Conservation (phyloP, 2,797 vertebrate species). For the Urocyon cinereoargenteus region DNA sequence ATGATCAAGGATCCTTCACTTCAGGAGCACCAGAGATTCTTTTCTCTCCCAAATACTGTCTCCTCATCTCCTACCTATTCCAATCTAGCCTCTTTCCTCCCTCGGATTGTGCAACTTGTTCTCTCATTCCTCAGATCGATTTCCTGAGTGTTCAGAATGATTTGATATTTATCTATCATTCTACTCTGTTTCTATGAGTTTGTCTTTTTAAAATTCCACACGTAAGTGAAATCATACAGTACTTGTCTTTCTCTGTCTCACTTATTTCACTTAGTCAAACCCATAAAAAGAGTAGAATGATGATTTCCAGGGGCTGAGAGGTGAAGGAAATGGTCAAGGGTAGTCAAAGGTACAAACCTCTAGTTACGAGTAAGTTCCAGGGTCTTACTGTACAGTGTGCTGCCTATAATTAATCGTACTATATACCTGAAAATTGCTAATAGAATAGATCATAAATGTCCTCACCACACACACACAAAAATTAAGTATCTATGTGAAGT, state of each 20-base stretch:
- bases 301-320: background rate
- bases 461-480: background rate
- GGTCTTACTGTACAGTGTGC: background rate
- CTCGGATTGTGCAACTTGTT: background rate
- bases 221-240: background rate
- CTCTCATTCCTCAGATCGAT: background rate
- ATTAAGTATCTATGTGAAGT: background rate
- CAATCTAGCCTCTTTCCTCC: background rate
- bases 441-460: background rate
- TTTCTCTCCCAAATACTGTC: background rate
- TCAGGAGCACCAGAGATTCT: background rate
- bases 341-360: background rate
- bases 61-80: background rate
- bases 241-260: background rate
- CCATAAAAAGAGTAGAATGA: background rate
- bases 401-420: background rate
- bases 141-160: background rate
- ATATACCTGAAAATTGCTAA: background rate
- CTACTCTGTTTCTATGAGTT: background rate
- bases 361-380: background rate
- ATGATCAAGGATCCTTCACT: background rate
- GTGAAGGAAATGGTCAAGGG: too few species aligned
- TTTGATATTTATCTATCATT: background rate
- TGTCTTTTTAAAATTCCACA: background rate
- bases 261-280: background rate